phyloP scores from a whole-genome alignment of 2,113 vertebrate species.

The Boulengeromyrus knoepffleri region DNA sequence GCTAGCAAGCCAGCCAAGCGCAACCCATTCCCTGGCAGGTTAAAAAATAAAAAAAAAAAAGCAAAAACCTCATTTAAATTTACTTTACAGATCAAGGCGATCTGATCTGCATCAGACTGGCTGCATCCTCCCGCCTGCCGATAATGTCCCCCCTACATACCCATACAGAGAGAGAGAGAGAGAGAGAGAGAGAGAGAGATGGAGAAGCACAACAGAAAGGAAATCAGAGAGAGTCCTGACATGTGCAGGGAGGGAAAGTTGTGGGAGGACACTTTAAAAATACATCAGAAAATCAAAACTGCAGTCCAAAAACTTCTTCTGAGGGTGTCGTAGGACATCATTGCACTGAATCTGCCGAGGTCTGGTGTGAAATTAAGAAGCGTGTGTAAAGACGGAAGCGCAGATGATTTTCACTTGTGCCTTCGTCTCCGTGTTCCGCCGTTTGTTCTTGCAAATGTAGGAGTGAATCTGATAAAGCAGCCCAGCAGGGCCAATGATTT shows the following conservation, averaged over 20 bases:
- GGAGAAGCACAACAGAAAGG: neutral
- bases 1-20: constrained; percentile 57
- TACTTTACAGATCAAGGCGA: constrained; percentile 50
- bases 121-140: constrained; percentile 35
- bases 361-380: constrained; percentile 15
- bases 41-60: constrained; percentile 21
- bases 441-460: constrained; percentile 1
- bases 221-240: constrained; percentile 11
- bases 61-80: constrained; percentile 57
- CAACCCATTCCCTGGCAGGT: constrained; percentile 51
- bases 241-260: neutral
- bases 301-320: neutral
- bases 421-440: neutral
- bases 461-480: neutral
- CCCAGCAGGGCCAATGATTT: neutral
- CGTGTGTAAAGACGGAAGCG: neutral
- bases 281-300: neutral
- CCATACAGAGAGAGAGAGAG: neutral
- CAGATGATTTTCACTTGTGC: neutral
- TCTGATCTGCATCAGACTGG: constrained; percentile 42
- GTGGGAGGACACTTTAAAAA: constrained; percentile 19
- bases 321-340: neutral
- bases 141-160: neutral
- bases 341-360: neutral
- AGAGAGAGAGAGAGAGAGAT: neutral